Evolutionary conservation across 2,888 invertebrate species (phyloP).

Genomic region (Eulithis prunata): DNA sequence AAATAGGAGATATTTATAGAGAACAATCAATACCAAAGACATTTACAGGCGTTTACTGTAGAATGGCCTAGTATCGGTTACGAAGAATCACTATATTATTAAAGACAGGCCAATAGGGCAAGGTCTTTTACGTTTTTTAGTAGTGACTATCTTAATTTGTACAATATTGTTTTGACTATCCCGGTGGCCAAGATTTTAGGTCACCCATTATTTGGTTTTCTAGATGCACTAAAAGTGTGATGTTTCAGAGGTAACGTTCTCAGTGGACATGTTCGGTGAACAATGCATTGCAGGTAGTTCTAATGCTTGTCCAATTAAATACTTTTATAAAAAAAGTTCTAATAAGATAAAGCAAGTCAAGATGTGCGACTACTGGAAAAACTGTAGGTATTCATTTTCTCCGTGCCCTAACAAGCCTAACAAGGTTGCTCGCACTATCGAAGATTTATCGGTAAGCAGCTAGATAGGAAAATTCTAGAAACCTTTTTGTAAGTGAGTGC

Average conservation of each 20-base stretch:
- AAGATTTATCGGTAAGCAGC: not conserved
- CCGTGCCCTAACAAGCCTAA: slow-evolving; percentile 19
- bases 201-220: no score
- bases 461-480: slow-evolving; percentile 2
- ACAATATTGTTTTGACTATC: no score
- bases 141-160: no score
- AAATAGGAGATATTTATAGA: slow-evolving; percentile 10
- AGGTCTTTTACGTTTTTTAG: slow-evolving; percentile 1
- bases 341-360: no score
- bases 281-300: no score
- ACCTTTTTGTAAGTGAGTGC: slow-evolving; percentile 6
- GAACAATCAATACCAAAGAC: slow-evolving; percentile 16
- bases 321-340: no score
- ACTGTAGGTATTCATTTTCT: not conserved
- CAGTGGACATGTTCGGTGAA: no score
- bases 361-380: not conserved
- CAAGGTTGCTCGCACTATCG: not conserved
- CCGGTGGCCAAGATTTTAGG: no score
- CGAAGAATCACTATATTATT: slow-evolving; percentile 12
- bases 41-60: slow-evolving; percentile 17
- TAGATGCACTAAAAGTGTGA: no score
- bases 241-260: no score
- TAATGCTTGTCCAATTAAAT: no score
- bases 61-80: slow-evolving; percentile 13
- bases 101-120: slow-evolving; percentile 3